A percentile compares a stretch with the other conserved stretches of the same genome.
phyloP scores from a whole-genome alignment of 2,113 vertebrate species.

The Pantherophis guttatus region DNA sequence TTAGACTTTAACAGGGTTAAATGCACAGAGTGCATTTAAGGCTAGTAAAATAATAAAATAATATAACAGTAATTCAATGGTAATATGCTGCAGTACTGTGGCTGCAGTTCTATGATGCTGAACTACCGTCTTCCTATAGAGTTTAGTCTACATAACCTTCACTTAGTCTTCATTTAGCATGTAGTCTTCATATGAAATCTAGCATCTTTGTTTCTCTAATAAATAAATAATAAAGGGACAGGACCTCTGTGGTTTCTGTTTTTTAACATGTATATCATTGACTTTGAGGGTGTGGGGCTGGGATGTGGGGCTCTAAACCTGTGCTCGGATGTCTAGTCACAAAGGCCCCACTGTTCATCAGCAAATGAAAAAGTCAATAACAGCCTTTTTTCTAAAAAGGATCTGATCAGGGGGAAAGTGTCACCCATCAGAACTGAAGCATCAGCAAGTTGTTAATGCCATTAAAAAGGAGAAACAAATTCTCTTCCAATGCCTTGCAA shows the following conservation, averaged over 20 bases:
- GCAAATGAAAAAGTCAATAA: not conserved
- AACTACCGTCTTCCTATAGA: not conserved
- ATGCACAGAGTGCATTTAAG: not conserved
- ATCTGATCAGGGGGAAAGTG: not conserved
- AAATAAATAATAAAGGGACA: not conserved
- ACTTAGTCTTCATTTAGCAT: not conserved
- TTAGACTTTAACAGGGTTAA: not conserved
- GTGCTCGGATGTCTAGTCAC: not conserved
- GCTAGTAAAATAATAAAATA: not conserved
- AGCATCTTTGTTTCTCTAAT: not conserved
- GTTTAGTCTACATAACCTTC: not conserved
- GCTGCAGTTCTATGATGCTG: not conserved
- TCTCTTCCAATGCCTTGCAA: not conserved
- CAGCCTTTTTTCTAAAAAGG: constrained; percentile 1
- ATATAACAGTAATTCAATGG: not conserved
- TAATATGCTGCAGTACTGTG: not conserved
- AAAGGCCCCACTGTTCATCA: not conserved
- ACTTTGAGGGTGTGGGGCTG: not conserved
- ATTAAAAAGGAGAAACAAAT: not conserved
- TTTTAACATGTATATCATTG: not conserved
- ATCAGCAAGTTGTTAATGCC: not conserved
- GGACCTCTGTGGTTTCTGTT: not conserved
- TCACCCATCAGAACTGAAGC: not conserved
- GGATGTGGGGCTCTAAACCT: not conserved
- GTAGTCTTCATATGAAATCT: not conserved